A percentile compares a stretch with the other conserved stretches of the same genome.
phyloP scores from a whole-genome alignment of 64 coral and sea anemone genomes.

The Actinia equina region DNA sequence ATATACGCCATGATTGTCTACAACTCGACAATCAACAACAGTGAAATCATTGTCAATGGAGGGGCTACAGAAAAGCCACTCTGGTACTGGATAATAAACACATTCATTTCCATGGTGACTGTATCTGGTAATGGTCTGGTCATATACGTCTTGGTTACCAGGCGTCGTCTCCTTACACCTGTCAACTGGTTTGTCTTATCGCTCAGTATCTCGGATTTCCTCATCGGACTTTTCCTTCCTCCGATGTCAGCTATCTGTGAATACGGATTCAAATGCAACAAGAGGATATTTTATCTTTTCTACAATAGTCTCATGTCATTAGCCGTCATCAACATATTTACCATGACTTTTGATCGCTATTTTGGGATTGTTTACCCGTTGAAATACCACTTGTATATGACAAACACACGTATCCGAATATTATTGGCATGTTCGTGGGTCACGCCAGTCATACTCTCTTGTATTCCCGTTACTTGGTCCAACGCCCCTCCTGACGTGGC shows the following conservation, averaged over 20 bases:
- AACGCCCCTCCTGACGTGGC: not conserved
- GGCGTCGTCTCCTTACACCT: conserved; percentile 39
- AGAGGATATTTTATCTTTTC: conserved; percentile 6
- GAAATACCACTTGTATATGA: conserved; percentile 6
- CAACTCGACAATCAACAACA: not conserved
- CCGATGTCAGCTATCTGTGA: conserved; percentile 38
- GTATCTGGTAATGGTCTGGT: conserved; percentile 52
- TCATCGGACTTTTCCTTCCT: conserved; percentile 42
- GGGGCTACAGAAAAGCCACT: not conserved
- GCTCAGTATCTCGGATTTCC: conserved; percentile 57
- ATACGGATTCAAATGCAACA: conserved; percentile 11
- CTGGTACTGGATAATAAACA: conserved; percentile 54
- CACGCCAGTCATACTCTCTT: not conserved
- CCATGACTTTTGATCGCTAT: conserved; percentile 25
- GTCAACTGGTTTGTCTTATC: conserved; percentile 55
- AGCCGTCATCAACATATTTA: conserved; percentile 32
- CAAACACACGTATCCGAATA: not conserved
- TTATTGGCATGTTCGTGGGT: not conserved
- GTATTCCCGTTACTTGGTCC: not conserved
- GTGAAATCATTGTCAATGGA: not conserved
- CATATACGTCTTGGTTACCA: conserved; percentile 55
- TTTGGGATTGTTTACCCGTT: conserved; percentile 13
- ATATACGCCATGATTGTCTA: too few species aligned
- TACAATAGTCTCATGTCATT: conserved; percentile 44
- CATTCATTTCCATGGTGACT: conserved; percentile 22